Conservation (phyloP, 1,140 invertebrate species). For the Aphaenogaster ashmeadi region DNA sequence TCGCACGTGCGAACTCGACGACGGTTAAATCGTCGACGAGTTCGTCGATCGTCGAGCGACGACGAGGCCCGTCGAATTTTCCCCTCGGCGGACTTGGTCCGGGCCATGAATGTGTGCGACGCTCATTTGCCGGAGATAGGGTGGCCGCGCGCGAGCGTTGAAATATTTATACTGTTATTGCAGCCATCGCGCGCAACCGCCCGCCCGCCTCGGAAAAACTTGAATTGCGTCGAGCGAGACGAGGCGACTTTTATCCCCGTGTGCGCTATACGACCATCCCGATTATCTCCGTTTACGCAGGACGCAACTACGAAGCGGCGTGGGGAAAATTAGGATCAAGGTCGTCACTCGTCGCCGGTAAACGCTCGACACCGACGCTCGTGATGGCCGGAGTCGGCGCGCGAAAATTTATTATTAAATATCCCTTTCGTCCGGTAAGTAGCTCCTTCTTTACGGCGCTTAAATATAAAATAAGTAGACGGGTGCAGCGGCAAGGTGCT, state of each 20-base stretch:
- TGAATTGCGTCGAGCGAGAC: slow-evolving; percentile 30
- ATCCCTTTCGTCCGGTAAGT: slow-evolving; percentile 83
- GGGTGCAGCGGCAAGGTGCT: slow-evolving; percentile 80
- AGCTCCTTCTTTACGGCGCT: slow-evolving; percentile 86
- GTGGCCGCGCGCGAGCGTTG: slow-evolving; percentile 5
- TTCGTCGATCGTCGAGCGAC: slow-evolving; percentile 61
- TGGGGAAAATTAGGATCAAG: slow-evolving; percentile 55
- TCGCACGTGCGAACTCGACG: slow-evolving; percentile 58
- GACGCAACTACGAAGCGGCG: not conserved
- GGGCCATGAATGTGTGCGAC: not conserved
- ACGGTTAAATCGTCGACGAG: slow-evolving; percentile 59
- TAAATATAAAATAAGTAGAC: slow-evolving; percentile 88
- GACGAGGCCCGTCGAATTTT: slow-evolving; percentile 40
- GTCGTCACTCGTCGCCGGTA: slow-evolving; percentile 54
- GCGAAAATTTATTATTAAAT: slow-evolving; percentile 82
- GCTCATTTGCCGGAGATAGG: slow-evolving; percentile 3
- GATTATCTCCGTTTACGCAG: slow-evolving; percentile 38
- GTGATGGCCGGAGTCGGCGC: slow-evolving; percentile 55
- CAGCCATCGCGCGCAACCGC: not conserved
- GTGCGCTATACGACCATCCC: not conserved
- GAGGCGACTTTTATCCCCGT: slow-evolving; percentile 15
- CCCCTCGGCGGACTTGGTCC: not conserved
- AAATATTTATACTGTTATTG: slow-evolving; percentile 55
- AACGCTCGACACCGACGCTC: slow-evolving; percentile 57
- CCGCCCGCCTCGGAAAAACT: slow-evolving; percentile 4